Evolutionary conservation across 2,888 invertebrate genomes (phyloP), one percentile per base, ranked within the genome.

Genomic region (Temnothorax ravouxi): DNA sequence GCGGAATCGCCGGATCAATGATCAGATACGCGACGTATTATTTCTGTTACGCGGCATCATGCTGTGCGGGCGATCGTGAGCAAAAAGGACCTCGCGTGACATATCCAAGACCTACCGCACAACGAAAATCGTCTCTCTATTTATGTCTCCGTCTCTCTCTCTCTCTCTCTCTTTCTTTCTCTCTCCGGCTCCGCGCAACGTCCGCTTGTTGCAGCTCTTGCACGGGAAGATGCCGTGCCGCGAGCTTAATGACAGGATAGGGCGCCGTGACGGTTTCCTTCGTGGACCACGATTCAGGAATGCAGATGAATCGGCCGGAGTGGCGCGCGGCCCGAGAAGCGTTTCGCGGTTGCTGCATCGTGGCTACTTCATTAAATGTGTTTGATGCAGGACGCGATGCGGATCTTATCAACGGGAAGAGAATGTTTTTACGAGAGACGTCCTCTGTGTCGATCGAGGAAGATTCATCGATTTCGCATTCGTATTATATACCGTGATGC

Each of bases 31-130:
- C 79, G 76, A 56, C 76, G 83, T 77, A 79, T 84, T 85, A 77
- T 85, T 89, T 87, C 84, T 87, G 44, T 44, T 66, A 52, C 75
- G 50, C 64, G 76, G 47, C 79, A 5, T 34, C 6, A 83, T 74
- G 80, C 80, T 85, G 79, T 86, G 66, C 47, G 61, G 74, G 61
- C 84, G n/a, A 62, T 41, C 47, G 29, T 18, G 67, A 52, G 66
- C 64, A 89, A 87, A 87, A 90, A 88, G 77, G 79, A 21, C 52
- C 82, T 84, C 83, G 90, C 88, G 88, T 89, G 88, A 90, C 88
- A 86, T 80, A 86, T 80, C 74, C 88, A 86, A 87, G 87, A 90
- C 87, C 88, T 83, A 89, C 87, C 89, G 84, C 86, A 77, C 84
- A 59, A 86, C 81, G 86, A 79, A 86, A 86, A 86, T 66, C 79